Evolutionary conservation across 2,797 vertebrate species (phyloP).

Genomic region (Cirrhinus mrigala): DNA sequence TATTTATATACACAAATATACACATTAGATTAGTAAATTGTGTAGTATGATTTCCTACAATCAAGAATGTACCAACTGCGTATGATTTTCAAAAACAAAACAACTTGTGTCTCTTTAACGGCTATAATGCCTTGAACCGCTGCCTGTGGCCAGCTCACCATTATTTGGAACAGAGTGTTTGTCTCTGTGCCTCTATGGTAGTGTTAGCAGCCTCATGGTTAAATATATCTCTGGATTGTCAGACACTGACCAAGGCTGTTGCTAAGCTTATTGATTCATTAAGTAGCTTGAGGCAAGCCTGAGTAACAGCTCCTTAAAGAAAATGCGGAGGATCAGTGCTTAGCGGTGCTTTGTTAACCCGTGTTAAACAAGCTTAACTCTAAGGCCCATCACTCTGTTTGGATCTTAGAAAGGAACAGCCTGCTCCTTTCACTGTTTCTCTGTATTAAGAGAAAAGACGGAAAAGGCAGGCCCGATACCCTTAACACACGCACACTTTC

Average conservation of each 20-base stretch:
- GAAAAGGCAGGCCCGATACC: background rate
- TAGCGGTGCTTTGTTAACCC: conserved; percentile 34
- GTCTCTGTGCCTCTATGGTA: background rate
- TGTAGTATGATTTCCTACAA: background rate
- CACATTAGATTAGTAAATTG: background rate
- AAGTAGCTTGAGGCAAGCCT: conserved; percentile 46
- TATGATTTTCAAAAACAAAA: background rate
- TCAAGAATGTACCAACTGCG: background rate
- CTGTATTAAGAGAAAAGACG: conserved; percentile 6
- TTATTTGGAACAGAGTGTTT: conserved; percentile 4
- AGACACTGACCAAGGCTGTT: conserved; percentile 35
- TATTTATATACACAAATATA: too few species aligned
- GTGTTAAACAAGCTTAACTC: conserved; percentile 48
- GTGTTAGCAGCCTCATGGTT: conserved; percentile 23
- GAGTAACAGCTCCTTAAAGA: conserved; percentile 42
- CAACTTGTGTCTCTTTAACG: background rate
- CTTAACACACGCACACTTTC: background rate
- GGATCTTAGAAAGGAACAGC: conserved; percentile 31
- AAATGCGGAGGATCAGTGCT: conserved; percentile 46
- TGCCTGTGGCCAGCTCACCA: background rate
- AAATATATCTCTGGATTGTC: conserved; percentile 41
- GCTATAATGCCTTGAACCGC: background rate
- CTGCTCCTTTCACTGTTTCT: conserved; percentile 19
- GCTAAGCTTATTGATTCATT: conserved; percentile 40
- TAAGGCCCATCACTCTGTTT: conserved; percentile 34